Base-by-base conservation (phyloP, 1,140 invertebrate species). In the Pollicipes pollicipes region DNA sequence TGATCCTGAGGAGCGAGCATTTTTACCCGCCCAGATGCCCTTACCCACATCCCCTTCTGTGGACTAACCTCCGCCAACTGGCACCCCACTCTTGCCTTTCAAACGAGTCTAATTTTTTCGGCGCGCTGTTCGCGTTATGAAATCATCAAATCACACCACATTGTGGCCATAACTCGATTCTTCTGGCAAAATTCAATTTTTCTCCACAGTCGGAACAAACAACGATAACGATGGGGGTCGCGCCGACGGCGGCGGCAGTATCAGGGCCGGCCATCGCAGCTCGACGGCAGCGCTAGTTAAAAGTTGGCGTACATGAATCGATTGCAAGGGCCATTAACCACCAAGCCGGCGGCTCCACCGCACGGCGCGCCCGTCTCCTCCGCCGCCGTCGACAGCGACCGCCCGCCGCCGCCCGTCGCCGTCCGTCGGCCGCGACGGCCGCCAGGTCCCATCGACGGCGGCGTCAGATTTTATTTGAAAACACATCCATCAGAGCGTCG, bases 111-210 rank as follows among this genome's bases (percentile, higher is more conserved):
- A 58, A 58, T 58, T 58, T 58, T 58, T 58, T 10, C 45, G 45
- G 17, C 45, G 45, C 24, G 45, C 45, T 21, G 17, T 58, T 58
- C 45, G 45, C 45, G 45, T 58, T 58, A 58, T 58, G 45, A 58
- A 58, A 58, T 58, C 45, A 58, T 58, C 45, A 58, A 58, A 58
- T 58, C 45, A 58, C 45, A 58, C 45, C 45, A 58, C 45, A 58
- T 58, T 58, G 45, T 58, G 45, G 45, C 45, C 45, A 58, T 58
- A 58, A 58, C 45, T 58, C 45, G 45, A 58, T 58, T 58, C 45
- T 58, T 58, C 10, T 10, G 45, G 45, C 45, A 21, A 58, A 58
- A 58, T 58, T 58, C 45, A 58, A 58, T 58, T 58, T 58, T 58
- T 58, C 6, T 58, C 45, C 45, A 21, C 24, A 10, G 45, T 21